A percentile compares a stretch with the other conserved stretches of the same genome.
Evolutionary conservation across 2,888 invertebrate genomes (phyloP).

Genomic region (Drosophila silvestris): DNA sequence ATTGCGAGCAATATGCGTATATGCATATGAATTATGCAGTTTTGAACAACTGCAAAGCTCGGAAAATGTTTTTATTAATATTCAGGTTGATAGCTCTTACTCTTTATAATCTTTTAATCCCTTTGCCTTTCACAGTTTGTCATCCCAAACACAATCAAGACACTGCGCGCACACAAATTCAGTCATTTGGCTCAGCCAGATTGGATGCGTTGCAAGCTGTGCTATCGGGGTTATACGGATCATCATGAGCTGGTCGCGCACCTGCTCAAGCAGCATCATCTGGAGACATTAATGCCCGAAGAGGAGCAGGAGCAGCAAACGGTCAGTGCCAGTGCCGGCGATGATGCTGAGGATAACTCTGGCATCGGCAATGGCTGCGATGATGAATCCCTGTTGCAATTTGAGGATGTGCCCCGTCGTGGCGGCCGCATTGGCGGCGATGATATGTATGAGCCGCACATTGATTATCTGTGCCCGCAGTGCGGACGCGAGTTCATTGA

Average conservation of each 20-base stretch:
- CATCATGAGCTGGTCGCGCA: slow-evolving; percentile 71
- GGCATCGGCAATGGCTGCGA: slow-evolving; percentile 42
- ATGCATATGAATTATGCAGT: background rate
- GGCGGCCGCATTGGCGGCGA: slow-evolving; percentile 69
- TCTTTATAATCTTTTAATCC: background rate
- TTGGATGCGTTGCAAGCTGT: slow-evolving; percentile 82
- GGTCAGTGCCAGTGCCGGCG: background rate
- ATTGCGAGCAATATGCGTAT: background rate
- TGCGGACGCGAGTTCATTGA: slow-evolving; percentile 81
- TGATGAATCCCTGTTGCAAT: slow-evolving; percentile 49
- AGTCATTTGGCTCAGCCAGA: slow-evolving; percentile 75
- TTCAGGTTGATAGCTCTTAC: background rate
- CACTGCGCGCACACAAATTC: slow-evolving; percentile 79
- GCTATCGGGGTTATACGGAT: slow-evolving; percentile 70
- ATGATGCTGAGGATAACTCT: slow-evolving; percentile 44
- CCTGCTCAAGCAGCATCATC: slow-evolving; percentile 70
- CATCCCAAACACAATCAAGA: slow-evolving; percentile 67
- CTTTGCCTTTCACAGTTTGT: slow-evolving; percentile 58
- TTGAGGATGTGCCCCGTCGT: slow-evolving; percentile 61
- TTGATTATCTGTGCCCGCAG: slow-evolving; percentile 81
- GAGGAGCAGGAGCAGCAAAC: slow-evolving; percentile 26
- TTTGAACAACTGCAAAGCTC: background rate
- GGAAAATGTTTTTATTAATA: background rate
- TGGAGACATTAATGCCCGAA: slow-evolving; percentile 59
- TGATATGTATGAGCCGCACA: slow-evolving; percentile 77